Conservation (phyloP, 2,797 vertebrate species). For the Acanthurus tractus region DNA sequence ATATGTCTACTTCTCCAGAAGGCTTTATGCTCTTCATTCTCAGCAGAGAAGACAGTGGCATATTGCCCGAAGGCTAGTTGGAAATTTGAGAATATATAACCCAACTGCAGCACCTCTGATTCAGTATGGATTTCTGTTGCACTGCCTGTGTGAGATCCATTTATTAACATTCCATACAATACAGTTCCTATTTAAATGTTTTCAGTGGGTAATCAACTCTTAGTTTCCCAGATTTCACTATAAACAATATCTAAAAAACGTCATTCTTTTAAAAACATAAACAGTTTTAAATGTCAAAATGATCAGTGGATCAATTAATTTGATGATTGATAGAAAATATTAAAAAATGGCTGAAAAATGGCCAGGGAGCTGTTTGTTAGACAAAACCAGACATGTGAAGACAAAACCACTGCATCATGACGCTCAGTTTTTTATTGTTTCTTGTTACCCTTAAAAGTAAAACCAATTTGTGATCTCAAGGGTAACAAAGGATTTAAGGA, state of each 20-base stretch:
- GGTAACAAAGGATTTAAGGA: too few relatives aligned
- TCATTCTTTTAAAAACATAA: not conserved
- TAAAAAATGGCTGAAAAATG: too few relatives aligned
- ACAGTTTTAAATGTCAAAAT: not conserved
- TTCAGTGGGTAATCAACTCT: not conserved
- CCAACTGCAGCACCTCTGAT: not conserved
- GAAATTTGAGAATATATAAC: not conserved
- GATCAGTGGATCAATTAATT: too few relatives aligned
- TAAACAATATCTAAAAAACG: not conserved
- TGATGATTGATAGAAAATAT: too few relatives aligned
- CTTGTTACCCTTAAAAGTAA: too few relatives aligned
- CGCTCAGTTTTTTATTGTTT: too few relatives aligned
- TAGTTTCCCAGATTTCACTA: not conserved
- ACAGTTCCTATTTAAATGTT: not conserved
- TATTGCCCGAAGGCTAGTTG: not conserved
- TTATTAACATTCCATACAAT: not conserved
- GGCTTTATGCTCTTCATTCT: constrained; percentile 16
- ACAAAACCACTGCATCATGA: too few relatives aligned
- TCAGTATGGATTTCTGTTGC: not conserved
- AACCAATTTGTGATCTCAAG: too few relatives aligned
- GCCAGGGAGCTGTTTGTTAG: too few relatives aligned
- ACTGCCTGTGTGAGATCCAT: not conserved
- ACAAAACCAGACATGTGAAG: too few relatives aligned
- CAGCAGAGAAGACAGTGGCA: constrained; percentile 6
- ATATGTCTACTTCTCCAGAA: constrained; percentile 30